Conservation (phyloP, 2,888 invertebrate genomes). For the Lithophane semibrunnea region DNA sequence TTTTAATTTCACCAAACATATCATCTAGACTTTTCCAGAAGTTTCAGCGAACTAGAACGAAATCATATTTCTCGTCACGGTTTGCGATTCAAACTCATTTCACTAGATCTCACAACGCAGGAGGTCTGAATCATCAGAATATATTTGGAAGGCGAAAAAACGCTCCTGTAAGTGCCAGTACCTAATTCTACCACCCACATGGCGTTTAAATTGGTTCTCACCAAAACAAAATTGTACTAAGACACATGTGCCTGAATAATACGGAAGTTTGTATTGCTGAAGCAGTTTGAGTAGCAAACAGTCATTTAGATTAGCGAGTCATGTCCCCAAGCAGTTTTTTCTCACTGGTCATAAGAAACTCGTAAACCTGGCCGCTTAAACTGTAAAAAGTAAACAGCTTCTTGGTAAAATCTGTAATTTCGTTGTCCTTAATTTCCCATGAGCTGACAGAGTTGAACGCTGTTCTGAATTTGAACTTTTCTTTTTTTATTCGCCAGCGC, state of each 20-base stretch:
- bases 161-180: constrained; percentile 65
- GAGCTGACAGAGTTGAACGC: constrained; percentile 47
- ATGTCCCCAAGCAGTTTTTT: constrained; percentile 15
- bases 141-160: constrained; percentile 79
- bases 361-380: constrained; percentile 33
- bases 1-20: constrained; percentile 26
- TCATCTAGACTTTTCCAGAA: constrained; percentile 27
- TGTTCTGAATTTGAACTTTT: constrained; percentile 40
- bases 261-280: constrained; percentile 50
- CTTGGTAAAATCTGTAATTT: constrained; percentile 55
- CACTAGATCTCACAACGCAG: constrained; percentile 78
- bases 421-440: constrained; percentile 47
- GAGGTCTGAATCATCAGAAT: constrained; percentile 83
- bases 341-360: constrained; percentile 26
- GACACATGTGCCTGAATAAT: constrained; percentile 76
- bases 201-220: constrained; percentile 76
- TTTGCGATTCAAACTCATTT: constrained; percentile 61
- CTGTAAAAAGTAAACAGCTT: constrained; percentile 49
- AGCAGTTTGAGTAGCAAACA: constrained; percentile 26
- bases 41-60: not conserved
- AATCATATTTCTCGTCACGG: constrained; percentile 48
- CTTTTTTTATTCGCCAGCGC: constrained; percentile 36
- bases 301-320: constrained; percentile 23
- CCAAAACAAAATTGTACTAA: constrained; percentile 71
- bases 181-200: constrained; percentile 82